These are phyloP conservation scores for Etheostoma nigrum DNA, from an alignment of 2,797 vertebrate species.

Conservation along the genomic window DNA sequence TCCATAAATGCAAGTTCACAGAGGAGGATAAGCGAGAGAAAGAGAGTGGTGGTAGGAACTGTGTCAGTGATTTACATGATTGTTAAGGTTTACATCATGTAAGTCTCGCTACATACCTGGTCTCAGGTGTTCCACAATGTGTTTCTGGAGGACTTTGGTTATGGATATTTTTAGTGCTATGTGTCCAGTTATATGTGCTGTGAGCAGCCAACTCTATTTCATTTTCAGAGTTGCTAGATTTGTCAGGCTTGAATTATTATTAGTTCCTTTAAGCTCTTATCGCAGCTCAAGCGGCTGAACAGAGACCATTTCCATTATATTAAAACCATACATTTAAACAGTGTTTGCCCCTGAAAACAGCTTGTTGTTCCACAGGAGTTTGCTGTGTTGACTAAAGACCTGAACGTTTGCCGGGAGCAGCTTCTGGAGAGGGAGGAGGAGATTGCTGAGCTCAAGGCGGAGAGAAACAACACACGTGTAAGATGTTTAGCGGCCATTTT, in stretches of 20 bases:
- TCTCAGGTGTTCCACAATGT: constrained; percentile 57
- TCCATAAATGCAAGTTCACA: constrained; percentile 71
- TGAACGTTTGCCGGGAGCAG: constrained; percentile 93
- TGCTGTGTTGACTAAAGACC: constrained; percentile 93
- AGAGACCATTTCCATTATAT: constrained; percentile 30
- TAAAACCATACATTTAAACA: constrained; percentile 44
- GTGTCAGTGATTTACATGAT: constrained; percentile 78
- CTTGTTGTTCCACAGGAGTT: constrained; percentile 88
- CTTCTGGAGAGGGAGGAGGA: constrained; percentile 93
- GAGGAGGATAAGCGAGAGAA: constrained; percentile 59
- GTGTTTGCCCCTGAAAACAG: constrained; percentile 67
- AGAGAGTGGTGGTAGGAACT: constrained; percentile 57
- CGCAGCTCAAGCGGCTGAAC: constrained; percentile 20
- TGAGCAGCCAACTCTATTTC: constrained; percentile 7
- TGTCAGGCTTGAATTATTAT: constrained; percentile 22
- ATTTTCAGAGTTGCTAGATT: constrained; percentile 28
- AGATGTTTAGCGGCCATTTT: constrained; percentile 82
- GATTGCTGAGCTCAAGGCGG: constrained; percentile 92
- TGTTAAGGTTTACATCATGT: constrained; percentile 68
- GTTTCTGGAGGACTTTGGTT: constrained; percentile 29
- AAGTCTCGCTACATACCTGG: constrained; percentile 24
- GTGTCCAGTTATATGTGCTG: neutral
- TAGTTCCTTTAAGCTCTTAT: constrained; percentile 17
- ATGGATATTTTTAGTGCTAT: constrained; percentile 30
- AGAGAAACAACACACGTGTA: constrained; percentile 92